phyloP scores from a whole-genome alignment of 2,888 invertebrate genomes.

The Nemurella pictetii region DNA sequence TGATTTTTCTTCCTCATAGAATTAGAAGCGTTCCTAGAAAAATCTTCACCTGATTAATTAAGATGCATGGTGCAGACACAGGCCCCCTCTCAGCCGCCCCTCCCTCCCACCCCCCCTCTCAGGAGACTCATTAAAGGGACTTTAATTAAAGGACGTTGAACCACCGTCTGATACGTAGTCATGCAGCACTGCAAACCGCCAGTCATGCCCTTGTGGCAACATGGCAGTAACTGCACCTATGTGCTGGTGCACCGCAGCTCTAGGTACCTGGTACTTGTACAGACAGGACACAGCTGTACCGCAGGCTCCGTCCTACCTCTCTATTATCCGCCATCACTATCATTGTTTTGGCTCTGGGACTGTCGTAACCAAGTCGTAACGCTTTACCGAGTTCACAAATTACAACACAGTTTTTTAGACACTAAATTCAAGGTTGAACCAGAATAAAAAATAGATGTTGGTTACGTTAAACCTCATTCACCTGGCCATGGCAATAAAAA shows the following conservation, averaged over 20 bases:
- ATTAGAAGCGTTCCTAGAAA: background rate
- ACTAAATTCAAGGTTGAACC: background rate
- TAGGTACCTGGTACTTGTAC: too few species aligned
- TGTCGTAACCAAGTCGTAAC: background rate
- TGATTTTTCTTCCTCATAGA: background rate
- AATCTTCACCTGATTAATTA: background rate
- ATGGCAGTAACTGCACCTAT: background rate
- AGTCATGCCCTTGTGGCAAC: background rate
- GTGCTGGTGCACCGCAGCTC: too few species aligned
- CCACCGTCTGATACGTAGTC: conserved; percentile 11
- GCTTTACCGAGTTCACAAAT: background rate
- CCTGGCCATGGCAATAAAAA: background rate
- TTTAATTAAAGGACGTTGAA: conserved; percentile 17
- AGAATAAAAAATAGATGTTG: too few species aligned
- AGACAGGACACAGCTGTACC: too few species aligned
- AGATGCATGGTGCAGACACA: background rate
- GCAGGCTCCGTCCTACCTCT: background rate
- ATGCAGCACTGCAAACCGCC: background rate
- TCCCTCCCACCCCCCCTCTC: background rate
- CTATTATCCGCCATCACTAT: background rate
- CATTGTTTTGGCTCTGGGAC: background rate
- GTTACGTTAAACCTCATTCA: background rate
- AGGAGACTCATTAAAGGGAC: conserved; percentile 4
- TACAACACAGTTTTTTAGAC: background rate
- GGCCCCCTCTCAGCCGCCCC: background rate